Base-by-base conservation (phyloP, 2,797 vertebrate species). In the Anisognathus igniventris region DNA sequence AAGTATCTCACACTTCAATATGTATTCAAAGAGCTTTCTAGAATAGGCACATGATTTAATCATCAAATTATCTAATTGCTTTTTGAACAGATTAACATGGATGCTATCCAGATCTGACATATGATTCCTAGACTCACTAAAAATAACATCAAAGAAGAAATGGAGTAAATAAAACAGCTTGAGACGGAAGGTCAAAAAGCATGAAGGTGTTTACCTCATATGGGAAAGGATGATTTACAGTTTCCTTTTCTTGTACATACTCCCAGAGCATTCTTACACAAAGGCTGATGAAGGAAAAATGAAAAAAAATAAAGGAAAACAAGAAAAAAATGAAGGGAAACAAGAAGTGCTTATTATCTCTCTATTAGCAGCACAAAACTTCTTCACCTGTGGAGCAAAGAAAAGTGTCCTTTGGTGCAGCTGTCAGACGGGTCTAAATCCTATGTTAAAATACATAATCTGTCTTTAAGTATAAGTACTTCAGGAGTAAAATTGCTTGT, bases 181-280 rank as follows among this genome's bases (percentile, higher is more conserved):
- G 20, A 66, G 61, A 64, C 51, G 3, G 18, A 64, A 56, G 21
- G 7, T 4, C 10, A 64, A 62, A 62, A 70, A 33, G 22, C 8
- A 40, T 14, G 30, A 42, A 50, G 3, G 4, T 24, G 12, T 42
- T 85, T 31, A 31, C 8, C 14, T 48, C 9, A 6, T 5, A 23
- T 6, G 10, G 4, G 9, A n/a, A 75, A 28, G 22, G 75, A 37
- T 64, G 24, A 1, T 2, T 60, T 64, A 37, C 0, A 0, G 10
- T 20, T 23, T 75, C 24, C 2, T 89, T 58, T 62, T 44, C 35
- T 30, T 40, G 40, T 24, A 33, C 31, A 31, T 28, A 21, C 0
- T 10, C 9, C 28, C 3, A 7, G 21, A 76, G 15, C 27, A 73
- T n/a, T 35, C 37, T 35, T 64, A 60, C 25, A 58, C 35, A 71